These are phyloP conservation scores for Xylophagus ater DNA, from an alignment of 2,888 invertebrate species.

Conservation along the genomic window DNA sequence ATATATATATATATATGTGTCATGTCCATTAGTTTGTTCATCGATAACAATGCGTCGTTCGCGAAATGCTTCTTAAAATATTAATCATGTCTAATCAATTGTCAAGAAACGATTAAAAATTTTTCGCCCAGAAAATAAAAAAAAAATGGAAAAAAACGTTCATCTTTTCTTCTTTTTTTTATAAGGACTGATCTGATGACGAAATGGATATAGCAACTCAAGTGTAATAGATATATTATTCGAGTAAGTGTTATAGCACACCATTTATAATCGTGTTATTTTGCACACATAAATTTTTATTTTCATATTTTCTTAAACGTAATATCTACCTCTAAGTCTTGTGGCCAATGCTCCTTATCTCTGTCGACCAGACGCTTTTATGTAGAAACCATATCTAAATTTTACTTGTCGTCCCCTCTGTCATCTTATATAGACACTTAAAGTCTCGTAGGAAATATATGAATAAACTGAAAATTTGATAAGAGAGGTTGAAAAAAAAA, in stretches of 20 bases:
- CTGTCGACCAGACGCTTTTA: constrained; percentile 40
- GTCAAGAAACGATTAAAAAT: too few relatives aligned
- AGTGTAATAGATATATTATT: too few relatives aligned
- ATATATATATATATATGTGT: too few relatives aligned
- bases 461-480: constrained; percentile 15
- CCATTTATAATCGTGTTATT: constrained; percentile 17
- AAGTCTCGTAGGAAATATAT: constrained; percentile 14
- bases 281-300: constrained; percentile 16
- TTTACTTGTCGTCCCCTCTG: constrained; percentile 17
- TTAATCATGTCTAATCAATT: too few relatives aligned
- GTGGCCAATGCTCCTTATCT: constrained; percentile 31
- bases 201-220: too few relatives aligned
- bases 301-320: constrained; percentile 14
- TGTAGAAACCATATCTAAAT: constrained; percentile 19
- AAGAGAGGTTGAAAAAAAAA: background rate
- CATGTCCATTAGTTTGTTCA: too few relatives aligned
- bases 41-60: too few relatives aligned
- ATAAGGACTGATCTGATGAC: too few relatives aligned
- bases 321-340: constrained; percentile 12
- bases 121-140: too few relatives aligned
- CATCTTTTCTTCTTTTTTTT: too few relatives aligned
- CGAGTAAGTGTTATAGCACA: constrained; percentile 10
- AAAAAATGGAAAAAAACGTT: too few relatives aligned
- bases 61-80: too few relatives aligned
- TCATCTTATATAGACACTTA: constrained; percentile 16